phyloP scores from a whole-genome alignment of 2,797 vertebrate species.

The Alosa sapidissima region DNA sequence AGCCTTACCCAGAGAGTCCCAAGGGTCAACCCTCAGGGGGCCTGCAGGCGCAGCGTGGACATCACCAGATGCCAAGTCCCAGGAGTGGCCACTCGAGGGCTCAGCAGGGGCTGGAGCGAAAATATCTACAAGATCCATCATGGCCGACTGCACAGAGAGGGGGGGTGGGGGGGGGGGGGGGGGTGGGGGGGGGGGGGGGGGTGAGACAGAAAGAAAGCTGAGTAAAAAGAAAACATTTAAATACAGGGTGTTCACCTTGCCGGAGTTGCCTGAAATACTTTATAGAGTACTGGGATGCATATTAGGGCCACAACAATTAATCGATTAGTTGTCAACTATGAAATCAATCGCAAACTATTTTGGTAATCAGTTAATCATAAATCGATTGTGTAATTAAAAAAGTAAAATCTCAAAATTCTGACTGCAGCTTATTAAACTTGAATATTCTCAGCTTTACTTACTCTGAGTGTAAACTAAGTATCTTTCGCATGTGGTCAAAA shows the following conservation, averaged over 20 bases:
- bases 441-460: no score
- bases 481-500: no score
- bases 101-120: conserved; percentile 77
- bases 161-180: conserved; percentile 27
- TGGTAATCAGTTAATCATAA: no score
- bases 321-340: no score
- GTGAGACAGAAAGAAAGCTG: conserved; percentile 18
- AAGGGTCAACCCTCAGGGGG: conserved; percentile 61
- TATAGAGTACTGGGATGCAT: background rate
- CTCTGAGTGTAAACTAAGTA: no score
- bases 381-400: no score
- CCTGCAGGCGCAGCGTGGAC: conserved; percentile 51
- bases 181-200: background rate
- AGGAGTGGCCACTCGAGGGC: conserved; percentile 71
- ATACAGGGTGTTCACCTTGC: background rate
- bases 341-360: no score
- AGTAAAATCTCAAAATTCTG: no score
- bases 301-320: background rate
- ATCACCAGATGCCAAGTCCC: conserved; percentile 67
- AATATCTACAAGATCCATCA: conserved; percentile 92
- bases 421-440: no score
- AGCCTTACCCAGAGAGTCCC: conserved; percentile 74
- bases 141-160: conserved; percentile 78
- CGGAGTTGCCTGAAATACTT: background rate
- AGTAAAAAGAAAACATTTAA: background rate